Percentiles rank a stretch among this genome's conserved stretches.
phyloP scores from a whole-genome alignment of 1,140 invertebrate genomes.

The Drosophila nannoptera region DNA sequence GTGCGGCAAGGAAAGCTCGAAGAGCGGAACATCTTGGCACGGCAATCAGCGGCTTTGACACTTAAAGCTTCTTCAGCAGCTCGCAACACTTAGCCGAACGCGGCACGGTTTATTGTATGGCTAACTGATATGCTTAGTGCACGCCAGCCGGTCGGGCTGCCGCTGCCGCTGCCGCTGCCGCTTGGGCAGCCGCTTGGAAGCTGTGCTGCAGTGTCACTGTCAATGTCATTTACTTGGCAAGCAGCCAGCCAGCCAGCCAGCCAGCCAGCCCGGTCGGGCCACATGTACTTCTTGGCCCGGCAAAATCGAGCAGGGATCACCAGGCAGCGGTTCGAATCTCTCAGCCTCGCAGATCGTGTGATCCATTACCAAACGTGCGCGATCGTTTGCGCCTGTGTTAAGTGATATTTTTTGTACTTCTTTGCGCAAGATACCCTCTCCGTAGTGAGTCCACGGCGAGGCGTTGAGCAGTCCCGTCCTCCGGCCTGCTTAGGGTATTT shows the following conservation, averaged over 20 bases:
- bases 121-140: conserved; percentile 77
- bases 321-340: conserved; percentile 46
- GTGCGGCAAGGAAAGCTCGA: neutral
- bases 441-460: neutral
- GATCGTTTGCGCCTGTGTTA: conserved; percentile 76
- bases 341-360: conserved; percentile 63
- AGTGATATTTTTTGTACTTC: conserved; percentile 58
- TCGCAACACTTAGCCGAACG: conserved; percentile 71
- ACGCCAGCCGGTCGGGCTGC: conserved; percentile 44
- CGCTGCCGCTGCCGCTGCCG: neutral
- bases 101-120: conserved; percentile 68
- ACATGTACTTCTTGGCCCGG: conserved; percentile 65
- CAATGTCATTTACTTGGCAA: conserved; percentile 71
- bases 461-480: no score
- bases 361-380: conserved; percentile 77
- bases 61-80: conserved; percentile 77
- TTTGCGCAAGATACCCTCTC: conserved; percentile 47
- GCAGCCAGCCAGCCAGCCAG: conserved; percentile 20
- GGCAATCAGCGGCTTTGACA: conserved; percentile 71
- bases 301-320: conserved; percentile 1
- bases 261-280: conserved; percentile 30
- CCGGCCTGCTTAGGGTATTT: no score
- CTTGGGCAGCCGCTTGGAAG: conserved; percentile 19
- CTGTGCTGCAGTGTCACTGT: conserved; percentile 72
- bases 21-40: conserved; percentile 34